Evolutionary conservation across 2,797 vertebrate species (phyloP).

Genomic region (Orestias chungarensis): DNA sequence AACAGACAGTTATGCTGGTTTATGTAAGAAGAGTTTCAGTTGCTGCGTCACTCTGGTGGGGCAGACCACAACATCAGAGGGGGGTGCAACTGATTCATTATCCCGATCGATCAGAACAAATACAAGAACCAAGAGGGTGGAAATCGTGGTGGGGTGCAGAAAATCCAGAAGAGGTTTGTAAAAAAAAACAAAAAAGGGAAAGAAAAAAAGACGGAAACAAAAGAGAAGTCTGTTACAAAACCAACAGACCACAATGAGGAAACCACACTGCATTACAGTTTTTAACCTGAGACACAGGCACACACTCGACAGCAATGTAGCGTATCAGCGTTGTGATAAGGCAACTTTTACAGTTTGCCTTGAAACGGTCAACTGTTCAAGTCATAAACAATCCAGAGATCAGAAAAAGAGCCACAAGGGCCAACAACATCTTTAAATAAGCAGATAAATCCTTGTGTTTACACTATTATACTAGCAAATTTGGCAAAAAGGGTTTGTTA

Average conservation of each 20-base stretch:
- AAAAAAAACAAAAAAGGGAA: not conserved
- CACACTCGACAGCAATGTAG: constrained; percentile 28
- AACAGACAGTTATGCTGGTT: constrained; percentile 41
- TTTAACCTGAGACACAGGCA: constrained; percentile 38
- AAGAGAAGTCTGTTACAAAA: constrained; percentile 61
- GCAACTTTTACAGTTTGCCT: constrained; percentile 19
- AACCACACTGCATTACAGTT: constrained; percentile 63
- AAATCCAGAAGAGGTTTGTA: not conserved
- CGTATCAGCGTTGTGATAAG: constrained; percentile 47
- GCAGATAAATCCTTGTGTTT: not conserved
- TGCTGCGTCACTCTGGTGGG: constrained; percentile 33
- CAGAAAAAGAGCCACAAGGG: not conserved
- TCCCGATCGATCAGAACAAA: constrained; percentile 6
- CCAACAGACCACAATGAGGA: constrained; percentile 57
- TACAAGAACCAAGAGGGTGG: constrained; percentile 1
- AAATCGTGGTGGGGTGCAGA: not conserved
- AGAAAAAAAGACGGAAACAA: constrained; percentile 22
- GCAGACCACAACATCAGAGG: constrained; percentile 23
- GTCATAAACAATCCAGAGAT: constrained; percentile 3
- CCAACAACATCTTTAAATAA: not conserved
- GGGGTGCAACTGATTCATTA: constrained; percentile 2
- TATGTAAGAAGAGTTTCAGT: constrained; percentile 53
- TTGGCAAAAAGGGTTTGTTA: not conserved
- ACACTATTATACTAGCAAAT: not conserved
- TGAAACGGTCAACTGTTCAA: constrained; percentile 14